Base-by-base conservation (phyloP, 2,888 invertebrate genomes). In the Andrena marginata region DNA sequence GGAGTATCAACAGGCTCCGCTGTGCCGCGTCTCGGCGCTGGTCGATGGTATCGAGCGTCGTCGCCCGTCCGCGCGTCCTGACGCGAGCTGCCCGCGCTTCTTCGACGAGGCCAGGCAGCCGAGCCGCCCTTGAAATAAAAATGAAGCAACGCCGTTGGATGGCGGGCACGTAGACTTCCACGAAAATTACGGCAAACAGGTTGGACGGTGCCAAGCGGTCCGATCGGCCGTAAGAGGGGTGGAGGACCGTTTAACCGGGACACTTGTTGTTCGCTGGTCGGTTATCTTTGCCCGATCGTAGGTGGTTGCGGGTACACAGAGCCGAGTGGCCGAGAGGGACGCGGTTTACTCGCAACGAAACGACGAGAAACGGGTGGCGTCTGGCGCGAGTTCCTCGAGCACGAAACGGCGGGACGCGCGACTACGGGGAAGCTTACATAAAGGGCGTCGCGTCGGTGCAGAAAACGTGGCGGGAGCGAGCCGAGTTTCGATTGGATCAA, bases 401-500 rank as follows among this genome's bases (percentile, higher is more conserved):
- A 59, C 33, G 31, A 59, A 20, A 33, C 29, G 67, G 60, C 80
- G 78, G 71, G 77, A 62, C 72, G 35, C 76, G 78, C 82, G 75
- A 80, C 62, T 76, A 49, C 77, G 56, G 79, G 72, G 63, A 71
- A 77, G 84, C 78, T 89, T 89, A 86, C 84, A 82, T 88, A 89
- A 89, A 88, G 82, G 87, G 51, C 83, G 77, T 82, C 86, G 83
- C 84, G 72, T 84, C 86, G 77, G 82, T 85, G 77, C 84, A 81
- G 79, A 80, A 84, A 85, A 81, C 80, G 86, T 87, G 87, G 89
- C 88, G 88, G 87, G 87, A 90, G 89, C 88, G 83, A 88, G 80
- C 65, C 73, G 87, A 87, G 82, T 89, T 89, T 88, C 89, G 90
- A 91, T 91, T 88, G 90, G 89, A 90, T 90, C 89, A 91, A 90